Evolutionary conservation across 2,888 invertebrate species (phyloP).

Genomic region (Euzophera pinguis): DNA sequence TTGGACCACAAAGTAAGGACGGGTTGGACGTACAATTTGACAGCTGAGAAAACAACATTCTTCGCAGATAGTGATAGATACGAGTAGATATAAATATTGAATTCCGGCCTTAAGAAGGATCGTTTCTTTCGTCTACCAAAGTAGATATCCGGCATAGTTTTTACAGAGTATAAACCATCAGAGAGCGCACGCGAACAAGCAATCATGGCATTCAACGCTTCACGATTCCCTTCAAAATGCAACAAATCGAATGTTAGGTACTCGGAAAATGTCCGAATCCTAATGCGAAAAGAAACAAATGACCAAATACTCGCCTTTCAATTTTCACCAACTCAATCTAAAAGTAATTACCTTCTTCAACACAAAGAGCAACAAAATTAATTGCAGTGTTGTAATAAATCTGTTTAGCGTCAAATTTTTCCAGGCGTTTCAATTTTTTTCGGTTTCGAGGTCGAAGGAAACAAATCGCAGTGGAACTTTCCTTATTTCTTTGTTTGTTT

Average conservation of each 20-base stretch:
- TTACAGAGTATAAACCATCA: constrained; percentile 52
- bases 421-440: constrained; percentile 31
- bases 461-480: constrained; percentile 53
- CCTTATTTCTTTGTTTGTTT: constrained; percentile 61
- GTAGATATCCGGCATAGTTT: constrained; percentile 40
- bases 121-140: constrained; percentile 42
- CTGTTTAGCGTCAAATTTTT: constrained; percentile 28
- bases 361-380: constrained; percentile 12
- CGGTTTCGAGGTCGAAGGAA: constrained; percentile 46
- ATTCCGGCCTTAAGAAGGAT: constrained; percentile 27
- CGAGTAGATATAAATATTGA: too few relatives aligned
- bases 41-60: too few relatives aligned
- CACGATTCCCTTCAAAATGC: constrained; percentile 49
- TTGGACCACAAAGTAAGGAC: too few relatives aligned
- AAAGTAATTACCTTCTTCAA: constrained; percentile 6
- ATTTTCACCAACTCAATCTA: constrained; percentile 9
- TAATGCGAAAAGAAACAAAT: constrained; percentile 12
- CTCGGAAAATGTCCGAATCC: constrained; percentile 20
- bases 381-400: constrained; percentile 27
- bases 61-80: too few relatives aligned
- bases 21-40: too few relatives aligned
- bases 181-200: constrained; percentile 60
- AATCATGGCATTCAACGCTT: constrained; percentile 47
- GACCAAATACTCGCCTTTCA: constrained; percentile 1
- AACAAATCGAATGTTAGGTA: constrained; percentile 51